phyloP scores from a whole-genome alignment of 1,140 invertebrate species.

The Saccostrea cuccullata region DNA sequence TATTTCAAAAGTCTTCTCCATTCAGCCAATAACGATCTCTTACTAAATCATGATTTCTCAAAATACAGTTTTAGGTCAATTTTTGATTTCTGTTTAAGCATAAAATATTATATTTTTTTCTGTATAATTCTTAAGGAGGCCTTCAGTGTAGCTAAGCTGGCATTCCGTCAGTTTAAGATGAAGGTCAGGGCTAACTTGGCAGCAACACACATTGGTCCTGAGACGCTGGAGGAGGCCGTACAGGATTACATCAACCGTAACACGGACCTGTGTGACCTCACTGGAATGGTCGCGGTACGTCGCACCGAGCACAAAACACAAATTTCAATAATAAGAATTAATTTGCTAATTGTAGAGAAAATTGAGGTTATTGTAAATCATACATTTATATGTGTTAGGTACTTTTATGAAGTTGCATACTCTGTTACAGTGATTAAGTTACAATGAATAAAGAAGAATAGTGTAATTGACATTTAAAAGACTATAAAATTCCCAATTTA shows the following conservation, averaged over 20 bases:
- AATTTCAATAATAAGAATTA: neutral
- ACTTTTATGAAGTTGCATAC: no score
- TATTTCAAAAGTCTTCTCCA: neutral
- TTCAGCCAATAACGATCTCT: neutral
- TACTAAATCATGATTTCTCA: neutral
- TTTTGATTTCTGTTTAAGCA: neutral
- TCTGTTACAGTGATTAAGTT: no score
- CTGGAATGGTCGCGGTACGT: conserved; percentile 74
- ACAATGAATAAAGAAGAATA: no score
- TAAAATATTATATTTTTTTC: neutral
- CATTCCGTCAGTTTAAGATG: conserved; percentile 78
- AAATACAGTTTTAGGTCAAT: neutral
- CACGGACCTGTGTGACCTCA: conserved; percentile 77
- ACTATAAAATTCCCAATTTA: neutral
- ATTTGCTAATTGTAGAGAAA: neutral
- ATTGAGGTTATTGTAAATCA: neutral
- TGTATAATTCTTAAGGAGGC: conserved; percentile 72
- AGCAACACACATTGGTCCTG: conserved; percentile 76
- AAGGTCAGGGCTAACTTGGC: conserved; percentile 77
- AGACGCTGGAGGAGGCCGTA: conserved; percentile 78
- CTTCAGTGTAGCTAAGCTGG: conserved; percentile 75
- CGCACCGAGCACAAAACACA: neutral
- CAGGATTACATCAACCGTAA: conserved; percentile 79
- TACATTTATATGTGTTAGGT: neutral
- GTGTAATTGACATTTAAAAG: no score